Conservation (phyloP, 2,888 invertebrate species). For the Drosophila melanocephala region DNA sequence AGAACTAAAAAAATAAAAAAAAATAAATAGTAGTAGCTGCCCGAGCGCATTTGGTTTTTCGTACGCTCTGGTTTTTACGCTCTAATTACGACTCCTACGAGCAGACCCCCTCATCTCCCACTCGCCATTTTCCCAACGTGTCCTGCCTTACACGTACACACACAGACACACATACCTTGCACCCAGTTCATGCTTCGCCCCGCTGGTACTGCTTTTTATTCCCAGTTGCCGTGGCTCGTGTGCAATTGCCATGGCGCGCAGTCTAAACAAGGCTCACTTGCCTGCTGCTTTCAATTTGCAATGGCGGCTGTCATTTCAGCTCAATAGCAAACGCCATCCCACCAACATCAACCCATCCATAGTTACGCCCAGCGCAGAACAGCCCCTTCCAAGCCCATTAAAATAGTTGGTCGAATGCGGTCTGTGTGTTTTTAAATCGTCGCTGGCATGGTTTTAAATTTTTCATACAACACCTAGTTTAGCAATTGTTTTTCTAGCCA, state of each 20-base stretch:
- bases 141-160: constrained; percentile 12
- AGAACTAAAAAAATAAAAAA: constrained; percentile 28
- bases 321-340: constrained; percentile 60
- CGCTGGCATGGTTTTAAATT: constrained; percentile 42
- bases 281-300: constrained; percentile 79
- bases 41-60: constrained; percentile 78
- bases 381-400: background rate
- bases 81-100: constrained; percentile 83
- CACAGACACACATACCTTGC: constrained; percentile 8
- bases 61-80: constrained; percentile 85
- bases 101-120: constrained; percentile 15
- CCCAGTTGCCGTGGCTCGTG: constrained; percentile 54
- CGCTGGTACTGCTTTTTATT: constrained; percentile 58
- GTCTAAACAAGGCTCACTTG: constrained; percentile 81
- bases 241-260: constrained; percentile 78
- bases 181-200: background rate
- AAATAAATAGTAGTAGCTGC: constrained; percentile 73
- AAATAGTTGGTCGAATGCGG: constrained; percentile 33
- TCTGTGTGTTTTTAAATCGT: constrained; percentile 44
- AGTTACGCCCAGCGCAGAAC: constrained; percentile 12
- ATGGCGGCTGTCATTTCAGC: constrained; percentile 79
- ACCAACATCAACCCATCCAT: background rate
- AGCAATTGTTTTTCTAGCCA: constrained; percentile 2
- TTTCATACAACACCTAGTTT: constrained; percentile 30
- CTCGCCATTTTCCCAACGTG: constrained; percentile 10